Evolutionary conservation across 1,140 invertebrate genomes (phyloP).

Genomic region (Choristoneura fumiferana): DNA sequence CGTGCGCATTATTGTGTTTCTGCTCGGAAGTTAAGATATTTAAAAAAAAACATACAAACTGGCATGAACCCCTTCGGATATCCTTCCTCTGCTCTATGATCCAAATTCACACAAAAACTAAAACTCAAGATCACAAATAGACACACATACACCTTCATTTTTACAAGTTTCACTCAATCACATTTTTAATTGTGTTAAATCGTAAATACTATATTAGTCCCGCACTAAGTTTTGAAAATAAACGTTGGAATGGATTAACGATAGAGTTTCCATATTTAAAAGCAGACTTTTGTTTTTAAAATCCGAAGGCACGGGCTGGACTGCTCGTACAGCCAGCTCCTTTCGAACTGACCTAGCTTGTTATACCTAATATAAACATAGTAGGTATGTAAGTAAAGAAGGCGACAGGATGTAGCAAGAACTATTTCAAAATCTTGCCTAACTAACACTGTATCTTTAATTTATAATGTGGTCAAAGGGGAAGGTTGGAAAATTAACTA

Average conservation of each 20-base stretch:
- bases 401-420: background rate
- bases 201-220: too few relatives aligned
- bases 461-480: constrained; percentile 8
- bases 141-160: constrained; percentile 27
- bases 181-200: constrained; percentile 3
- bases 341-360: constrained; percentile 8
- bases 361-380: too few relatives aligned
- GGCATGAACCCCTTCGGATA: constrained; percentile 61
- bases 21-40: background rate
- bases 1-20: too few relatives aligned
- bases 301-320: background rate
- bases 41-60: constrained; percentile 51
- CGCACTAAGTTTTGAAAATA: background rate
- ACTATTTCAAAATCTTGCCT: background rate
- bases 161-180: background rate
- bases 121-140: constrained; percentile 24
- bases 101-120: constrained; percentile 21
- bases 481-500: background rate
- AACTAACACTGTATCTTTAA: constrained; percentile 5
- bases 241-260: background rate
- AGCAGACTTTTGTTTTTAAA: too few relatives aligned
- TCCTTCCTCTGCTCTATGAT: constrained; percentile 43
- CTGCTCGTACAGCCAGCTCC: background rate
- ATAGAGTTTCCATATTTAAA: too few relatives aligned
- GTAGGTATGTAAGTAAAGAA: background rate